Evolutionary conservation across 2,797 vertebrate genomes (phyloP), one percentile per base, ranked within the genome.

Genomic region (Iguana delicatissima): DNA sequence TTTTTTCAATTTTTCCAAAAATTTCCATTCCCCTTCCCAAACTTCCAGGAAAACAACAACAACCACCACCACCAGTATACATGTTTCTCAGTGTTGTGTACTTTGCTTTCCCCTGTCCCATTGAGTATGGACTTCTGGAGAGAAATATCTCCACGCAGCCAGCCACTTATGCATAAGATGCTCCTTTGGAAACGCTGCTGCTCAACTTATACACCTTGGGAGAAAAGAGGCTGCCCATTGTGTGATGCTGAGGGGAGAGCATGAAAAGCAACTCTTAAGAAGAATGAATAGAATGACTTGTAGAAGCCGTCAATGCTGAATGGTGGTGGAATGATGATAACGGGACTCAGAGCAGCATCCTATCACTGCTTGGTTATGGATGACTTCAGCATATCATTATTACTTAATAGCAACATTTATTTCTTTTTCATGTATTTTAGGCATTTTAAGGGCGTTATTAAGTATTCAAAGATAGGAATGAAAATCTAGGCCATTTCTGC

Each of bases 331-430:
- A 35, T 35, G n/a, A 74, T 74, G n/a, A n/a, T 38, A 74, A 74
- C n/a, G 69, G 69, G 29, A n/a, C 32, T 72, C 69, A n/a, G 22
- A 72, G 24, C 5, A 67, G 26, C 32, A 72, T 72, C 69, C 8
- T n/a, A 72, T 32, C 32, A n/a, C 69, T 72, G 29, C 32, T 72
- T 72, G 69, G 32, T 32, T 72, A 29, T 72, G 69, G 9, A n/a
- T 26, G 26, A 4, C 14, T 72, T n/a, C 32, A 72, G 29, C 14
- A 14, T n/a, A 16, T 72, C 32, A n/a, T 72, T n/a, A 8, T 67
- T n/a, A 89, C 91, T 93, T 92, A 93, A 93, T 90, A 95, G 93
- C 91, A 89, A 42, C 83, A 90, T 89, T 92, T 94, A 77, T 94
- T 93, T 92, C 73, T 91, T 35, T 26, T 55, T 80, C 77, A 32